Base-by-base conservation (phyloP, 2,113 vertebrate genomes). In the Corvus moneduloides region DNA sequence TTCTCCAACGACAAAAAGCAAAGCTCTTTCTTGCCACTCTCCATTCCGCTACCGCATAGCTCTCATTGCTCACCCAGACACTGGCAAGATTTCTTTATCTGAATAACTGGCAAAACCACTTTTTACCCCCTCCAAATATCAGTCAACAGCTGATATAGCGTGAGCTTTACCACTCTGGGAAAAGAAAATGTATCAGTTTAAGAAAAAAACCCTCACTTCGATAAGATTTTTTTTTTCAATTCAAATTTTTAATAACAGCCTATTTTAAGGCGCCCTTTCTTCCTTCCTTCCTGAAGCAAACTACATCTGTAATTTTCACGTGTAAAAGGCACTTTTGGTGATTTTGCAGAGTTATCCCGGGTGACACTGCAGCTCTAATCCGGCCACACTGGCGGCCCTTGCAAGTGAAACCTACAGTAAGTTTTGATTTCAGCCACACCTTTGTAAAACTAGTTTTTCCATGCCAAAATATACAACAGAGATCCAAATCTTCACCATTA, bases 401-500 rank as follows among this genome's bases (percentile, higher is more conserved):
- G 54, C 52, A 79, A 90, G 43, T 16, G 88, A 92, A 94, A 92
- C 90, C 86, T 28, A 16, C 35, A 39, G 55, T 11, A 15, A 80
- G 71, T 81, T 93, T 91, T 93, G 1, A 93, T 93, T 89, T 91
- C 75, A 14, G 85, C 84, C 94, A 85, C 85, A 35, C 87, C 94
- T 95, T 77, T 81, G 95, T 41, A 91, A 88, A 97, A 96, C 94
- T 69, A 55, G 93, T 96, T 94, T 64, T 84, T 73, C 93, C 91
- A 20, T 74, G 86, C 74, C 71, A 64, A 87, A 87, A 63, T 6
- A 0, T 85, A 27, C n/a, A 90, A 44, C 27, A 77, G 67, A 95
- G 94, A 93, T 96, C 1, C 2, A 61, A 94, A 94, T 91, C 93
- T 94, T 72, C 76, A 13, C 82, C 91, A 74, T n/a, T 8, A 59